Evolutionary conservation across 2,888 invertebrate species (phyloP).

Genomic region (Hesperia comma): DNA sequence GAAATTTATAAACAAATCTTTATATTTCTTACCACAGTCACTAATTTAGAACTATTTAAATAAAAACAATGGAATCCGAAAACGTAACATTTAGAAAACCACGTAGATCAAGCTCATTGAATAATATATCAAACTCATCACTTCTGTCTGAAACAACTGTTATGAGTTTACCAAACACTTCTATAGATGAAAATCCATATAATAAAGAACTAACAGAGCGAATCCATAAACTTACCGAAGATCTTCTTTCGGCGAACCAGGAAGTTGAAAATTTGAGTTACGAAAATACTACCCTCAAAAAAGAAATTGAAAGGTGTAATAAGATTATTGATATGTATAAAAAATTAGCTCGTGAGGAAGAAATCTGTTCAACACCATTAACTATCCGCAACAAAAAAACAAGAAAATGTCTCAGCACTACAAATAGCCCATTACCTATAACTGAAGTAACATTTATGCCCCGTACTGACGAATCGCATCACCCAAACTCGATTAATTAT

Average conservation of each 20-base stretch:
- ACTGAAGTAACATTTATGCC: no score
- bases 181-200: neutral
- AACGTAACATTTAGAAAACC: neutral
- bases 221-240: neutral
- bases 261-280: neutral
- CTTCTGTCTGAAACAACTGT: neutral
- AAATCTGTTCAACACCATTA: neutral
- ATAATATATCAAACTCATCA: neutral
- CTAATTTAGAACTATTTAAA: no score
- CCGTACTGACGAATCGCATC: no score
- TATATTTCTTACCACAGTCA: no score
- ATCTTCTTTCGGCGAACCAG: neutral
- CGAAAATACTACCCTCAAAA: neutral
- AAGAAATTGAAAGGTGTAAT: neutral
- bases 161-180: slow-evolving; percentile 1
- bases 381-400: neutral
- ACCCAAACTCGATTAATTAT: no score
- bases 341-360: neutral
- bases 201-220: neutral
- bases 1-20: no score
- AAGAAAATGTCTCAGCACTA: neutral
- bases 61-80: neutral
- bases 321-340: neutral
- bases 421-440: no score
- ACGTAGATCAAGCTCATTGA: neutral